phyloP scores from a whole-genome alignment of 2,888 invertebrate species.

The Pterostichus madidus region DNA sequence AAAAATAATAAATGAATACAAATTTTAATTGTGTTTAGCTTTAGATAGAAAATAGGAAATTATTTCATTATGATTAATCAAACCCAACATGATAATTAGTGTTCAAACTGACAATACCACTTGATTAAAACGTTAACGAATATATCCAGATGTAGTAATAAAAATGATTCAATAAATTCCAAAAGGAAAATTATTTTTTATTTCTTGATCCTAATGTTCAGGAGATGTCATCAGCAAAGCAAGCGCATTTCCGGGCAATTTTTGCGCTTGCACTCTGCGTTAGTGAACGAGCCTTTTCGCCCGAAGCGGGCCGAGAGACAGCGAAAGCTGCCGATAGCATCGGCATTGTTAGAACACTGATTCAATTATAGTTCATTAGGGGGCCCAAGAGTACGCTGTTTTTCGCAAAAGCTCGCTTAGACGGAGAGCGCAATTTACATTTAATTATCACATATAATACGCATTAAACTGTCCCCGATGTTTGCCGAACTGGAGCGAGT shows the following conservation, averaged over 20 bases:
- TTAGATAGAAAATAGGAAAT: no score
- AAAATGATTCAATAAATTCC: no score
- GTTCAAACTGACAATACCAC: no score
- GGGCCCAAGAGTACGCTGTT: slow-evolving; percentile 76
- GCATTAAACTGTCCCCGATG: slow-evolving; percentile 73
- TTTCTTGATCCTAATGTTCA: neutral
- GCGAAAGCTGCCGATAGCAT: slow-evolving; percentile 68
- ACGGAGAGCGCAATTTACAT: slow-evolving; percentile 77
- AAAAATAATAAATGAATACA: no score
- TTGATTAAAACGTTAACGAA: no score
- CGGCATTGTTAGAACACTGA: slow-evolving; percentile 76
- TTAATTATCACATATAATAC: slow-evolving; percentile 78
- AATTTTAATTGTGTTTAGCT: no score
- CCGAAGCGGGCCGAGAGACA: slow-evolving; percentile 52
- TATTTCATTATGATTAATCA: no score
- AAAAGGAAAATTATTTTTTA: no score
- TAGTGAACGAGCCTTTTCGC: slow-evolving; percentile 47
- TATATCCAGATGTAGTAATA: no score
- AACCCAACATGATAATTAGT: no score
- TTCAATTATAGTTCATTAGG: slow-evolving; percentile 76
- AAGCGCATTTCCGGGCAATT: slow-evolving; percentile 35
- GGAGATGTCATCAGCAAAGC: slow-evolving; percentile 12
- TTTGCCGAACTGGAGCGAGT: slow-evolving; percentile 73
- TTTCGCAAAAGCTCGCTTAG: slow-evolving; percentile 77
- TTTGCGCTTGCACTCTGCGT: slow-evolving; percentile 16